A percentile compares a stretch with the other conserved stretches of the same genome.
These are phyloP conservation scores for Leucophenga varia DNA, from an alignment of 1,140 invertebrate genomes.

Conservation along the genomic window DNA sequence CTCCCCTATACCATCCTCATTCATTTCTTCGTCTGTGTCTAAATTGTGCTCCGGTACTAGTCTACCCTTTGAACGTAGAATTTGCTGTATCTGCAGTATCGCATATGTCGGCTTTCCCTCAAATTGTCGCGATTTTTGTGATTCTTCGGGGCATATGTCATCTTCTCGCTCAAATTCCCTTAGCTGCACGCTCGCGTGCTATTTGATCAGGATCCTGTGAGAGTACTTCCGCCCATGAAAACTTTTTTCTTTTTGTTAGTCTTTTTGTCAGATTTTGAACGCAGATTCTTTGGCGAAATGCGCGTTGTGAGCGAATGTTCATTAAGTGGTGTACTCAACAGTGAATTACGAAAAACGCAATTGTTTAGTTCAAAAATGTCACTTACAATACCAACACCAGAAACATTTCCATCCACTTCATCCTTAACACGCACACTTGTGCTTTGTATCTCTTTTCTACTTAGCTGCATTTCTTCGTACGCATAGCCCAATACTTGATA, in stretches of 20 bases:
- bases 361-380: conserved; percentile 48
- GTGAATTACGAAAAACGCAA: conserved; percentile 29
- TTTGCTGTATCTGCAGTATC: conserved; percentile 42
- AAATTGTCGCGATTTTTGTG: conserved; percentile 34
- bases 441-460: conserved; percentile 44
- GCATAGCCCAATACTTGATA: conserved; percentile 60
- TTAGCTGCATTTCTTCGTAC: conserved; percentile 59
- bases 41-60: conserved; percentile 31
- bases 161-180: conserved; percentile 54
- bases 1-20: not conserved
- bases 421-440: conserved; percentile 34
- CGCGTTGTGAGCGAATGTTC: conserved; percentile 49
- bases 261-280: conserved; percentile 50
- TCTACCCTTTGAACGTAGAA: conserved; percentile 35
- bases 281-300: conserved; percentile 55
- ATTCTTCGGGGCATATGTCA: conserved; percentile 37
- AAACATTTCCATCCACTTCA: conserved; percentile 32
- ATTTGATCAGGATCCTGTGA: conserved; percentile 56
- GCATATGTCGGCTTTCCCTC: conserved; percentile 52
- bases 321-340: conserved; percentile 40
- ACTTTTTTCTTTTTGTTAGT: conserved; percentile 36
- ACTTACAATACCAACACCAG: too few relatives aligned
- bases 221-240: conserved; percentile 52
- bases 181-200: conserved; percentile 50
- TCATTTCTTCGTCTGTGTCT: conserved; percentile 3